These are phyloP conservation scores for Bovichtus variegatus DNA, from an alignment of 2,797 vertebrate genomes.

Conservation along the genomic window DNA sequence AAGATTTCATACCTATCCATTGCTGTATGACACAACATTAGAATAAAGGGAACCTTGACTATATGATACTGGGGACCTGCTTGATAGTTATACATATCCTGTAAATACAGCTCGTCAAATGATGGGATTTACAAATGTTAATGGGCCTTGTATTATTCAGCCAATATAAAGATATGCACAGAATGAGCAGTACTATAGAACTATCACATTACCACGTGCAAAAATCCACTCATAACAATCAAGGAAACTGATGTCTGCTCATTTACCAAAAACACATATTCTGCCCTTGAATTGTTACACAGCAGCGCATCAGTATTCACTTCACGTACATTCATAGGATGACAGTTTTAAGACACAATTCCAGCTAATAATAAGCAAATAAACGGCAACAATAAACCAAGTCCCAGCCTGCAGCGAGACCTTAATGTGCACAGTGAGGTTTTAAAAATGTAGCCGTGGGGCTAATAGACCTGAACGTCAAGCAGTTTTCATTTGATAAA, in stretches of 20 bases:
- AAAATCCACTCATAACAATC: neutral
- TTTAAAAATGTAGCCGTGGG: constrained; percentile 32
- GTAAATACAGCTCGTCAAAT: too few relatives aligned
- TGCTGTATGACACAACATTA: neutral
- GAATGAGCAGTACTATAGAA: neutral
- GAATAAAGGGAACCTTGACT: neutral
- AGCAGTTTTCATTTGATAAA: constrained; percentile 34
- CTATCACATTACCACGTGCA: too few relatives aligned
- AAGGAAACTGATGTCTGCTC: neutral
- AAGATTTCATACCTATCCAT: too few relatives aligned
- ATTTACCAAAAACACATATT: neutral
- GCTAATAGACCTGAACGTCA: constrained; percentile 25
- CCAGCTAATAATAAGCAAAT: constrained; percentile 39
- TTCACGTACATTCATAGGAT: constrained; percentile 11
- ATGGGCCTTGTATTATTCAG: neutral
- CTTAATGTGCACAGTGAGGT: constrained; percentile 25
- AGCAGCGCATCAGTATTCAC: constrained; percentile 20
- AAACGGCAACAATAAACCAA: constrained; percentile 42
- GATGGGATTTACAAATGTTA: neutral
- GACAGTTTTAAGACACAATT: constrained; percentile 31
- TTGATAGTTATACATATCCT: neutral
- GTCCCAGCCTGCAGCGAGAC: constrained; percentile 20
- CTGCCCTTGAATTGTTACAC: neutral
- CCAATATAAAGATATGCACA: neutral
- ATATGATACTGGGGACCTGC: neutral